phyloP scores from a whole-genome alignment of 2,888 invertebrate genomes.

The Drosophila kuntzei region DNA sequence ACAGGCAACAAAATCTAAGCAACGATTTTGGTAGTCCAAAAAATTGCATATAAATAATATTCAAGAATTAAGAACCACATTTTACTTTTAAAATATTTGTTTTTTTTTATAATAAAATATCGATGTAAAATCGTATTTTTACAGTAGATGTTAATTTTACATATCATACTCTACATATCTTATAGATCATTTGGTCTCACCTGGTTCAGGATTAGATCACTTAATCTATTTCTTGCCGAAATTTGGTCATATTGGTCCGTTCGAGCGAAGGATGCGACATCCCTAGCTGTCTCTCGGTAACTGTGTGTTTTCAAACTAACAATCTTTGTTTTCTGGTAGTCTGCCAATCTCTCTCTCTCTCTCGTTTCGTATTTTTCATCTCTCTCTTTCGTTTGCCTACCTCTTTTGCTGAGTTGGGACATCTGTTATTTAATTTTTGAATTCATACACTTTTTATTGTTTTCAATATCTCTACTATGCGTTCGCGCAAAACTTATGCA shows the following conservation, averaged over 20 bases:
- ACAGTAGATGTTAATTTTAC: too few species aligned
- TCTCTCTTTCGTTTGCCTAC: neutral
- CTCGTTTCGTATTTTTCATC: neutral
- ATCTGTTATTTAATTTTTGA: conserved; percentile 45
- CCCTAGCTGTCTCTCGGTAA: conserved; percentile 20
- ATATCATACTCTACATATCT: too few species aligned
- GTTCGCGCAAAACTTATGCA: conserved; percentile 70
- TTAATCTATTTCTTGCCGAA: neutral
- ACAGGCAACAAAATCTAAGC: too few species aligned
- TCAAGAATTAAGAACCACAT: too few species aligned
- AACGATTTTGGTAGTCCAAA: too few species aligned
- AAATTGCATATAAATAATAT: too few species aligned
- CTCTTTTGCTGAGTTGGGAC: conserved; percentile 17
- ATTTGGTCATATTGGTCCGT: neutral
- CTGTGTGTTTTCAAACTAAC: conserved; percentile 17
- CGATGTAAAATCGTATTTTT: too few species aligned
- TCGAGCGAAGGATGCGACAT: conserved; percentile 15
- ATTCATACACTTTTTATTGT: conserved; percentile 6
- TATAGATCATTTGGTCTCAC: neutral
- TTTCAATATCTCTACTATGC: conserved; percentile 41
- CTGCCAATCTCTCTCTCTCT: conserved; percentile 1
- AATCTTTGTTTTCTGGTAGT: conserved; percentile 1
- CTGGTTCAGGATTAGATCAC: neutral
- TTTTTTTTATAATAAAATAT: too few species aligned
- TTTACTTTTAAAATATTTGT: too few species aligned